Base-by-base conservation (phyloP, 2,113 vertebrate genomes). In the Ceratotherium simum region DNA sequence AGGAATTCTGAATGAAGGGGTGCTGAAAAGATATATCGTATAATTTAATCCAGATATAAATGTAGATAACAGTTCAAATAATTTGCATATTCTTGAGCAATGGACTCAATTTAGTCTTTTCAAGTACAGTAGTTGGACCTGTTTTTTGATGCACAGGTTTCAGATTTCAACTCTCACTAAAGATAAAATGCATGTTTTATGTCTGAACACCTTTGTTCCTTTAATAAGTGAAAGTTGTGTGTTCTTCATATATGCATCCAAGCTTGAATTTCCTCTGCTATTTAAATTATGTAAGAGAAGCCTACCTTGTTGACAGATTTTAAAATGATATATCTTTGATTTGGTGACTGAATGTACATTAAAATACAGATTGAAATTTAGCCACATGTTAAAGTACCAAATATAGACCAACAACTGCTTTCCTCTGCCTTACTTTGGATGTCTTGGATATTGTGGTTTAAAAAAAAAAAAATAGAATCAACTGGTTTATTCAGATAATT, bases 251-350 rank as follows among this genome's bases (percentile, higher is more conserved):
- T 48, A 33, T 39, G 25, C 65, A 29, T 36, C 36, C 60, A 93
- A 20, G 25, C 83, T 90, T 94, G 91, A 88, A n/a, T 92, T 79
- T 92, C 70, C 58, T 81, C n/a, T 12, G 18, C 70, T 65, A 25
- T 60, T 93, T 88, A 88, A 78, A 42, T 92, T 60, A 70, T 54
- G 11, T 82, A 92, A 97, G 60, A 65, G 31, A 90, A 91, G 8
- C 21, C 14, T 54, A 20, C 20, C 79, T 97, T 90, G 39, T 69
- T 79, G 84, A 70, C 73, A 96, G n/a, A 78, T 82, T 75, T 93
- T 56, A 58, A 95, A 88, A 67, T 89, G 51, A 36, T 69, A 31
- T 13, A 54, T 75, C 88, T 88, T 89, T 60, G 2, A 81, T 70
- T 81, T 39, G n/a, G 29, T 90, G 51, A 64, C 69, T 51, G 29